phyloP scores from a whole-genome alignment of 2,797 vertebrate species.

The Avahi laniger region DNA sequence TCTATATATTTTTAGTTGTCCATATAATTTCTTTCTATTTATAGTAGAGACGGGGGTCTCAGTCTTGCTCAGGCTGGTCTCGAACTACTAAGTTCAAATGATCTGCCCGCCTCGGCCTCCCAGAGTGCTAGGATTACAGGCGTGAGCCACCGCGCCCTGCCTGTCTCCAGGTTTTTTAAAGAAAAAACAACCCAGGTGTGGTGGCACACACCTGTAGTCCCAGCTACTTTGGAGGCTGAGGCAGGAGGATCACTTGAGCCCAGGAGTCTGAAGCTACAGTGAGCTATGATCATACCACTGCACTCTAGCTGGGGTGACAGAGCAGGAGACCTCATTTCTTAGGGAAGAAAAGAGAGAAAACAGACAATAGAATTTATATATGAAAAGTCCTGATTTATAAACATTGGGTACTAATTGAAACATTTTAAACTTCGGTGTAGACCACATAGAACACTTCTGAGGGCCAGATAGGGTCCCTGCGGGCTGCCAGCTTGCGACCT shows the following conservation, averaged over 20 bases:
- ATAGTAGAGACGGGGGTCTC: too few relatives aligned
- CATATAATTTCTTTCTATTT: too few relatives aligned
- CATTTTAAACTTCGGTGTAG: neutral
- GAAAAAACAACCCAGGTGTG: neutral
- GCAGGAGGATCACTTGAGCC: neutral
- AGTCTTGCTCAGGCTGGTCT: too few relatives aligned
- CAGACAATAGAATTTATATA: neutral
- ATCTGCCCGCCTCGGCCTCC: too few relatives aligned
- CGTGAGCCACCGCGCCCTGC: too few relatives aligned
- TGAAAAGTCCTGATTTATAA: constrained; percentile 13
- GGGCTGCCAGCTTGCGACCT: neutral
- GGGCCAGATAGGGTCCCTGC: neutral
- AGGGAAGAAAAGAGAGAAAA: neutral
- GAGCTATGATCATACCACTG: neutral
- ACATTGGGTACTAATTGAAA: constrained; percentile 2
- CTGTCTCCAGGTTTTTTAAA: neutral
- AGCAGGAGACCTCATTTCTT: neutral
- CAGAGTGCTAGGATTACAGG: too few relatives aligned
- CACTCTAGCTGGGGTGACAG: neutral
- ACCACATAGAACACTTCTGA: neutral
- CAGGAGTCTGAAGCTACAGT: neutral
- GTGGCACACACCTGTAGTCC: neutral
- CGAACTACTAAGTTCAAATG: too few relatives aligned
- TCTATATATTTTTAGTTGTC: too few relatives aligned
- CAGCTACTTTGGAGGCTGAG: neutral